Percentiles rank a stretch among this genome's conserved stretches.
These are phyloP conservation scores for Micrasema minimum DNA, from an alignment of 1,140 invertebrate species.

Conservation along the genomic window DNA sequence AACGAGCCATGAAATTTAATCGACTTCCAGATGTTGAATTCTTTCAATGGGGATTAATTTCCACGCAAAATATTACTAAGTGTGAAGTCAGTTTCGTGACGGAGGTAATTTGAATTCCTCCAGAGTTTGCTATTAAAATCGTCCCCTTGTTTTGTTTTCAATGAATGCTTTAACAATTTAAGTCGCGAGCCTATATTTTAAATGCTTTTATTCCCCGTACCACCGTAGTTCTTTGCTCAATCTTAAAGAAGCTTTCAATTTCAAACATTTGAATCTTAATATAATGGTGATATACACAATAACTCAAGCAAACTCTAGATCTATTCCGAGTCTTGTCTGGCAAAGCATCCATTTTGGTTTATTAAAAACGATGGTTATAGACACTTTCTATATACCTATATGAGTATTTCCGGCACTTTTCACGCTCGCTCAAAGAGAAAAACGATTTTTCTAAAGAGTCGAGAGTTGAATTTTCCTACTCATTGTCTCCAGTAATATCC, in stretches of 20 bases:
- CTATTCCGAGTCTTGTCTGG: neutral
- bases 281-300: too few species aligned
- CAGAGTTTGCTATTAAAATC: neutral
- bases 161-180: neutral
- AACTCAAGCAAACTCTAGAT: neutral
- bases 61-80: conserved; percentile 21
- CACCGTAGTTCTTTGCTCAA: neutral
- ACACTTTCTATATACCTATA: conserved; percentile 34
- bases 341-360: conserved; percentile 33
- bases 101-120: conserved; percentile 6
- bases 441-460: conserved; percentile 50
- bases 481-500: conserved; percentile 54
- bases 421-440: conserved; percentile 41
- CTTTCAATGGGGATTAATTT: conserved; percentile 38
- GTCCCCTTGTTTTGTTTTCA: conserved; percentile 7
- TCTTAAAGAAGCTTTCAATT: neutral
- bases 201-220: neutral
- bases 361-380: conserved; percentile 25
- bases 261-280: too few species aligned
- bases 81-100: conserved; percentile 10
- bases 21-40: conserved; percentile 29
- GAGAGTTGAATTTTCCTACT: conserved; percentile 53
- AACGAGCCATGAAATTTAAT: conserved; percentile 38
- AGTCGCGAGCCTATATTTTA: neutral
- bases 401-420: conserved; percentile 36